A percentile compares a stretch with the other conserved stretches of the same genome.
Evolutionary conservation across 2,888 invertebrate species (phyloP).

Genomic region (Leucophenga montana): DNA sequence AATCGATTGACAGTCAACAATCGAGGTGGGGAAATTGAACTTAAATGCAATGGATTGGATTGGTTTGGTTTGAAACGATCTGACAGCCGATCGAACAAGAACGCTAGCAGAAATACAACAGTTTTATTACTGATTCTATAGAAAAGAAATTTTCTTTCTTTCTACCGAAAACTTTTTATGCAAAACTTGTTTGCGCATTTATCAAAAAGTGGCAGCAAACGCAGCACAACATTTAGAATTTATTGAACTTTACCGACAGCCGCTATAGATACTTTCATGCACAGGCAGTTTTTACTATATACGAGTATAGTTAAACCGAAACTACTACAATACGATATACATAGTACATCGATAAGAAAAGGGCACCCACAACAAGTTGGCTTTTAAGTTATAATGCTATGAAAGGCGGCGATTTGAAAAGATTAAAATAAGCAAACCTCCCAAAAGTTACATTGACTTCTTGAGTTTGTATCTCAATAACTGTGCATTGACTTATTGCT

Average conservation of each 20-base stretch:
- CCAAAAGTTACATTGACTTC: constrained; percentile 20
- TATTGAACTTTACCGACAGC: constrained; percentile 61
- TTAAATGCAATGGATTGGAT: constrained; percentile 21
- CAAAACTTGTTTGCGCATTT: constrained; percentile 66
- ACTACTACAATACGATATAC: not conserved
- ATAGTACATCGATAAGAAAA: not conserved
- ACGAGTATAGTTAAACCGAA: not conserved
- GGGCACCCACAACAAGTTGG: not conserved
- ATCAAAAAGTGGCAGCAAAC: constrained; percentile 47
- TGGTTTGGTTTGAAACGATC: constrained; percentile 25
- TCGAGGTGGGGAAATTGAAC: constrained; percentile 22
- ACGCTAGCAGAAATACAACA: too few species aligned
- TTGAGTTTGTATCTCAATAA: constrained; percentile 20
- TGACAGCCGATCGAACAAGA: constrained; percentile 5
- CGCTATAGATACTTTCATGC: not conserved
- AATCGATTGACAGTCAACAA: constrained; percentile 40
- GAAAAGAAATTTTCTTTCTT: constrained; percentile 47
- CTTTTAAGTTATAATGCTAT: not conserved
- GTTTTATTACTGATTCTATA: constrained; percentile 35
- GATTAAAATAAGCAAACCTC: constrained; percentile 47
- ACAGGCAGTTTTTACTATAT: too few species aligned
- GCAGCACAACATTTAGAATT: constrained; percentile 33
- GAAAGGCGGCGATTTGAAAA: constrained; percentile 37
- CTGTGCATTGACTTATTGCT: not conserved
- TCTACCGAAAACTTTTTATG: constrained; percentile 53